Evolutionary conservation across 2,888 invertebrate genomes (phyloP).

Genomic region (Rhagium mordax): DNA sequence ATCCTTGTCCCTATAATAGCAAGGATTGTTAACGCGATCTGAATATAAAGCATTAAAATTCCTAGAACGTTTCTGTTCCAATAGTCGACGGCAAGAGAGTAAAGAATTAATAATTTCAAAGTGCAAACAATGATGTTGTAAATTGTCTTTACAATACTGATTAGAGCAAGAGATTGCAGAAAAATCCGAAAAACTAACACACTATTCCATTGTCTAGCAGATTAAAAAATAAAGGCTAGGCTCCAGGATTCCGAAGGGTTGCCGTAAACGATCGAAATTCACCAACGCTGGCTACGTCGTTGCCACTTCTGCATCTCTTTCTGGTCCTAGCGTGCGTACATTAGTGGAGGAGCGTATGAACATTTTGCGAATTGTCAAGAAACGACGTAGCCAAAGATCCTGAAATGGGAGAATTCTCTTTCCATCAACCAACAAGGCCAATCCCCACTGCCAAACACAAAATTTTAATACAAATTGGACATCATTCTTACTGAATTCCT

Average conservation of each 20-base stretch:
- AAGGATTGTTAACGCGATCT: slow-evolving; percentile 14
- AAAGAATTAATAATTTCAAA: slow-evolving; percentile 51
- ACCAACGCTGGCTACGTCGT: slow-evolving; percentile 2
- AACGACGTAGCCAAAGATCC: too few relatives aligned
- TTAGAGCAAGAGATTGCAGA: slow-evolving; percentile 52
- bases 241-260: slow-evolving; percentile 47
- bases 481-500: too few relatives aligned
- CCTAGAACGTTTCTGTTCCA: slow-evolving; percentile 32
- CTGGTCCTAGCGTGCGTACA: background rate
- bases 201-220: slow-evolving; percentile 50
- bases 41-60: slow-evolving; percentile 40
- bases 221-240: slow-evolving; percentile 39
- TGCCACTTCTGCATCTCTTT: background rate
- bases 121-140: slow-evolving; percentile 52
- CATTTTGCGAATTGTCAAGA: too few relatives aligned
- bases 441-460: too few relatives aligned
- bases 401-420: too few relatives aligned
- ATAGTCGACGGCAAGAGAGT: slow-evolving; percentile 36
- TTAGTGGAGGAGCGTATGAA: background rate
- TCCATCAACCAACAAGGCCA: too few relatives aligned
- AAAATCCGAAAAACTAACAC: slow-evolving; percentile 51
- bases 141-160: slow-evolving; percentile 53
- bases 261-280: slow-evolving; percentile 36
- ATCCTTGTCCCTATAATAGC: background rate
- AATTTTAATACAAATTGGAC: too few relatives aligned